Conservation (phyloP, 2,113 vertebrate species). For the Motacilla tschutschensis region DNA sequence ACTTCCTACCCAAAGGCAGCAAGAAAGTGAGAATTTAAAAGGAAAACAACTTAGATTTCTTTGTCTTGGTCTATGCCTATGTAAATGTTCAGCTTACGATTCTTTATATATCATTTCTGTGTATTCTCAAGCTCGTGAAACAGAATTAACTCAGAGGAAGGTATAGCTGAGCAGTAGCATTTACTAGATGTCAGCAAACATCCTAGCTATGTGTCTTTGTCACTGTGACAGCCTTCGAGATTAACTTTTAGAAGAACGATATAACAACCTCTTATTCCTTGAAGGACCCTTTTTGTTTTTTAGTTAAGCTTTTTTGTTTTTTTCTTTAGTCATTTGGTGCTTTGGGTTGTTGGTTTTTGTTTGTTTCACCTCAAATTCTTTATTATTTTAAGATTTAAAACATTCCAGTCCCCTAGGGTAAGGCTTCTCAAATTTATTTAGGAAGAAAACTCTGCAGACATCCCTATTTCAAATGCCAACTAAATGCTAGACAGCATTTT, state of each 20-base stretch:
- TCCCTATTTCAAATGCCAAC: neutral
- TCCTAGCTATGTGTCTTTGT: neutral
- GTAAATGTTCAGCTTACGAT: neutral
- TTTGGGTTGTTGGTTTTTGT: neutral
- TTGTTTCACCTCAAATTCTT: neutral
- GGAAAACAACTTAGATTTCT: neutral
- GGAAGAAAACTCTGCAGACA: neutral
- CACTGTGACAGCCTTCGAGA: neutral
- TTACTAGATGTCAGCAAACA: neutral
- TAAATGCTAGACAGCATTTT: neutral
- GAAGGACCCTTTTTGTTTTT: neutral
- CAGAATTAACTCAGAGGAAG: neutral
- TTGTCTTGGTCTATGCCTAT: neutral
- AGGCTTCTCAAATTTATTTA: neutral
- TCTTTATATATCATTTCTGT: neutral
- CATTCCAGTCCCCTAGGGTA: neutral
- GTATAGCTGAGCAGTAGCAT: neutral
- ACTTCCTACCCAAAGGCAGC: neutral
- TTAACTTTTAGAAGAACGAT: neutral
- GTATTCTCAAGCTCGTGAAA: neutral
- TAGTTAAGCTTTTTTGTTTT: fast-evolving
- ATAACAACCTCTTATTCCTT: neutral
- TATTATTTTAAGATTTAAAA: neutral
- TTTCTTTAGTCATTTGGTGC: neutral
- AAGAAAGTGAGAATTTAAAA: neutral